Base-by-base conservation (phyloP, 2,888 invertebrate genomes). In the Thysanoteuthis rhombus region DNA sequence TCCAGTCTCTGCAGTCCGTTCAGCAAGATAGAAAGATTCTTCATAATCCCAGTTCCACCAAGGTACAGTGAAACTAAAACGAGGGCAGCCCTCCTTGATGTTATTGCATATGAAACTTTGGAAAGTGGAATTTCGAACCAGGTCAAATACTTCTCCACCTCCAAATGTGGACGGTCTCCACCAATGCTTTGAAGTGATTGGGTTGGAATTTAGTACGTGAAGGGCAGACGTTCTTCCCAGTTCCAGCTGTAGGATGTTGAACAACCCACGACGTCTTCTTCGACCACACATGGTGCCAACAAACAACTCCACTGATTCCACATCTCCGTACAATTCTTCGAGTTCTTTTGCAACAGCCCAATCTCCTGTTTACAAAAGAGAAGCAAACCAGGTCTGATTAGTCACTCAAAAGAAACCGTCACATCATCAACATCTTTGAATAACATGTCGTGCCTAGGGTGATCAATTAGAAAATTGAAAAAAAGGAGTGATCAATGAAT, bases 1-100 rank as follows among this genome's bases (percentile, higher is more conserved):
- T 10, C 8, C 39, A 10, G 16, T 22, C 6, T 92, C 42, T 8
- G 42, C 92, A 1, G 40, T 45, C 32, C 10, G 19, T 32, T 92
- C 92, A 12, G 92, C 39, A 19, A 92, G 28, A 12, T 92, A 45
- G 12, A 45, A 92, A 0, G 92, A 25, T 28, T 92, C 42, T 92
- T 92, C 92, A 36, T 92, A 40, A 32, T 92, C 40, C 32, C 19
- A 16, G 22, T 92, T 45, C 92, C 92, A 92, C 92, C 92, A 92
- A 32, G 92, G 92, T 5, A 92, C 92, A 0, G 5, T 19, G 6
- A 92, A 40, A 28, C 39, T 92, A 45, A 92, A 32, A 8, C 1
- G 12, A 5, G 92, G 92, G 32, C 92, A 92, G 5, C 32, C 1
- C 8, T 42, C 12, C 4, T 92, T 92, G n/a, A 92, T 92, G 45